Base-by-base conservation (phyloP, 2,113 vertebrate species). In the Tragelaphus buxtoni region DNA sequence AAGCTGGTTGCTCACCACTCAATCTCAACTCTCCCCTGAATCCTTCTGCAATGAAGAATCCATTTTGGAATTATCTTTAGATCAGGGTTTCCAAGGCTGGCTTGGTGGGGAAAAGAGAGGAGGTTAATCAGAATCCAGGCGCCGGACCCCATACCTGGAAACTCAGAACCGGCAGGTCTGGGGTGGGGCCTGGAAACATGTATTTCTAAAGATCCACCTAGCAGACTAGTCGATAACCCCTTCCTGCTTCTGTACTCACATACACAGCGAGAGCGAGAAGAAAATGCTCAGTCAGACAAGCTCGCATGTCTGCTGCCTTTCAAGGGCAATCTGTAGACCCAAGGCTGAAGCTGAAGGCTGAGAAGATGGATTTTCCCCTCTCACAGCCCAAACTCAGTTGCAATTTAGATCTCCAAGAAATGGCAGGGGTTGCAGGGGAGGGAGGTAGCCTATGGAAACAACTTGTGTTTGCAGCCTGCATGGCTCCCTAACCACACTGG, bases 391-490 rank as follows among this genome's bases (percentile, higher is more conserved):
- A 30, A 17, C 32, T 56, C 53, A 0, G 55, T 1, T 9, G 65
- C 47, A 55, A 30, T 24, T 42, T 7, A 55, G 85, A 81, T 30
- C 55, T 80, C 39, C 55, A 7, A 39, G 76, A 11, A 88, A 45
- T n/a, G 32, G 35, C 16, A 20, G n/a, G 65, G 2, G 3, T 47
- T 12, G 0, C 0, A 11, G 12, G 0, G 3, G 2, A 20, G 2
- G 7, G 9, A 32, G 10, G 8, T n/a, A 18, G 65, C 20, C 65
- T 35, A 32, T 8, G 58, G 45, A 86, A 14, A 61, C 14, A 11
- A 63, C 49, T 69, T 30, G 51, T 20, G 42, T 28, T 11, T 26
- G 49, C 16, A 20, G 5, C 20, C 61, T 13, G 12, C 1, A 1
- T 17, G 4, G 9, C 8, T 45, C 42, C 74, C 87, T 63, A 1